phyloP scores from a whole-genome alignment of 2,888 invertebrate genomes.

The Drosophila birchii region DNA sequence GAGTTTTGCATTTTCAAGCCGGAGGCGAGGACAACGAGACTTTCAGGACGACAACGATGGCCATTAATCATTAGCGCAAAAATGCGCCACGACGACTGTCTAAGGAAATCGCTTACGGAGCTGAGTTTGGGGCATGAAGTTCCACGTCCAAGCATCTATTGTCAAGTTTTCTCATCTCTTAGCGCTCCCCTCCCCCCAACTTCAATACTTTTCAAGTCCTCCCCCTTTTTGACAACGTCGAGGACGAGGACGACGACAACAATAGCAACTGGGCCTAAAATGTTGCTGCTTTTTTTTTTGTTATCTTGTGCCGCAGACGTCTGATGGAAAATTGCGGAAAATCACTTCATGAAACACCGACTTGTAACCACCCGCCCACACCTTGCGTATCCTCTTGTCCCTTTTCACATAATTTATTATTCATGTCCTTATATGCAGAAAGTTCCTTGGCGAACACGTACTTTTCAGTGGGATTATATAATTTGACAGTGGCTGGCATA shows the following conservation, averaged over 20 bases:
- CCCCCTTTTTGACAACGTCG: conserved; percentile 31
- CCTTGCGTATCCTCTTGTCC: conserved; percentile 4
- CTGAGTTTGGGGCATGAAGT: conserved; percentile 7
- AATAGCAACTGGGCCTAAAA: conserved; percentile 63
- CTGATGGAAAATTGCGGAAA: conserved; percentile 72
- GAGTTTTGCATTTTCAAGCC: conserved; percentile 60
- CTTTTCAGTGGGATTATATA: conserved; percentile 67
- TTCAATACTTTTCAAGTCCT: conserved; percentile 12
- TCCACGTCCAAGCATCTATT: conserved; percentile 49
- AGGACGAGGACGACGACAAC: conserved; percentile 42
- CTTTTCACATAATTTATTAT: conserved; percentile 73
- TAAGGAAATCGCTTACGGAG: conserved; percentile 10
- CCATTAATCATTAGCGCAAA: conserved; percentile 78
- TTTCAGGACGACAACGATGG: conserved; percentile 49
- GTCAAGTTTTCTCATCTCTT: conserved; percentile 28
- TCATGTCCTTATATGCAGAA: conserved; percentile 67
- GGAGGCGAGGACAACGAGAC: conserved; percentile 42
- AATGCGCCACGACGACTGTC: conserved; percentile 54
- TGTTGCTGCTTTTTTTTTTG: conserved; percentile 35
- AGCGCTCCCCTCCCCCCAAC: conserved; percentile 22
- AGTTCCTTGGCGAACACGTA: conserved; percentile 26
- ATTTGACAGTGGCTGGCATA: conserved; percentile 67
- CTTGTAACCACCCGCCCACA: conserved; percentile 21
- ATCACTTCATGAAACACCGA: conserved; percentile 69
- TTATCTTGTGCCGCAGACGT: conserved; percentile 74